Percentiles rank a stretch among this genome's conserved stretches.
These are phyloP conservation scores for Lasiurus cinereus DNA, from an alignment of 2,113 vertebrate genomes.

Conservation along the genomic window DNA sequence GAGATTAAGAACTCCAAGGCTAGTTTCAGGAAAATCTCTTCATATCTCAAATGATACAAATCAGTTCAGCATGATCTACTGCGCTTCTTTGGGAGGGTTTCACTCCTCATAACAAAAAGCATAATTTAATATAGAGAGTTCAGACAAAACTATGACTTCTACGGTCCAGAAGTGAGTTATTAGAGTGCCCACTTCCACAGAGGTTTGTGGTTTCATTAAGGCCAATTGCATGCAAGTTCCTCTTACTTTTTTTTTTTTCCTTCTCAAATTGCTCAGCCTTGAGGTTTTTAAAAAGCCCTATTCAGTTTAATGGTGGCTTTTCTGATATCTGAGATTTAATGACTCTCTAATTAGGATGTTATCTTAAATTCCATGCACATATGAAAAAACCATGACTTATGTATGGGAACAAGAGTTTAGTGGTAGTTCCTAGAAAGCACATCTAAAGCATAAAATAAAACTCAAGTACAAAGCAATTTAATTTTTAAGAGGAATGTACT, in stretches of 20 bases:
- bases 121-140: neutral
- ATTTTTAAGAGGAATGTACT: conserved; percentile 42
- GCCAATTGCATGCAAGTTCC: neutral
- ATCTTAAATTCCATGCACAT: conserved; percentile 25
- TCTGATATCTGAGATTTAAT: conserved; percentile 56
- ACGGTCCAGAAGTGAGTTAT: neutral
- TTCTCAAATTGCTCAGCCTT: neutral
- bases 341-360: conserved; percentile 7
- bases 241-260: neutral
- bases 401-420: neutral
- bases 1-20: neutral
- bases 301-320: conserved; percentile 12
- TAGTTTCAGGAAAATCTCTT: conserved; percentile 26
- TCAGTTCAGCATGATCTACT: neutral
- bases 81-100: neutral
- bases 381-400: conserved; percentile 49
- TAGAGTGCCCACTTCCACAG: neutral
- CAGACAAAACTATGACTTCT: neutral
- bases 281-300: neutral
- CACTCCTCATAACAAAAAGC: neutral
- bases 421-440: conserved; percentile 33
- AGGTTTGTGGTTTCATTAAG: conserved; percentile 7
- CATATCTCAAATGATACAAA: neutral
- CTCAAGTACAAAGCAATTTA: conserved; percentile 52
- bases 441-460: conserved; percentile 60